A percentile compares a stretch with the other conserved stretches of the same genome.
These are phyloP conservation scores for Heteromyza rotundicornis DNA, from an alignment of 2,888 invertebrate genomes.

Conservation along the genomic window DNA sequence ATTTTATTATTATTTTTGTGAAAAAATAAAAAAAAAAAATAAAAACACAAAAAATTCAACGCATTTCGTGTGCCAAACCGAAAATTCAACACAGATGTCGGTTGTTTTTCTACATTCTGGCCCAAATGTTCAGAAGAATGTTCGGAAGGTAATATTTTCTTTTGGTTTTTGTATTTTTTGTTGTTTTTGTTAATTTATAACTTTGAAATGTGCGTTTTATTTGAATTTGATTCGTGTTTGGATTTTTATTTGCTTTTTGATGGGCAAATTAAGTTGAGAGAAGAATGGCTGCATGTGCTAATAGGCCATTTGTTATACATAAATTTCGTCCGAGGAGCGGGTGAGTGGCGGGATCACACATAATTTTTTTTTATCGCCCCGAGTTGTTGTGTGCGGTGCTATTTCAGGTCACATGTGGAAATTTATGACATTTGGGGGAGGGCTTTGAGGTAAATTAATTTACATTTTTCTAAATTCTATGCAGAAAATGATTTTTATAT, in stretches of 20 bases:
- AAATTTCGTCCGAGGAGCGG: background rate
- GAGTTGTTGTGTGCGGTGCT: background rate
- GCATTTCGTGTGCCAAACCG: too few relatives aligned
- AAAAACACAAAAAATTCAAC: too few relatives aligned
- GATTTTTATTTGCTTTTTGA: background rate
- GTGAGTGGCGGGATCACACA: background rate
- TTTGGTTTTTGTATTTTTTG: background rate
- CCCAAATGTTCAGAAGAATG: too few relatives aligned
- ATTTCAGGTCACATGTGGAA: background rate
- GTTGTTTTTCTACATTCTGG: too few relatives aligned
- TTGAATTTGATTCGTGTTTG: background rate
- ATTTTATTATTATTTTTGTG: too few relatives aligned
- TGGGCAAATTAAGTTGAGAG: background rate
- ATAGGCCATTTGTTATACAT: background rate
- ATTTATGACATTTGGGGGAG: background rate
- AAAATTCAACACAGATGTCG: too few relatives aligned
- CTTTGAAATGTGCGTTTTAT: slow-evolving; percentile 1
- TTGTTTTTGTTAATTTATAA: background rate
- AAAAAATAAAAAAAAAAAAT: too few relatives aligned
- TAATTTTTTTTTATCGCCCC: background rate
- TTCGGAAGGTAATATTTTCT: background rate
- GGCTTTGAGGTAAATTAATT: background rate
- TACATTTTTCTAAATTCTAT: too few relatives aligned
- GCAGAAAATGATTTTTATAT: too few relatives aligned
- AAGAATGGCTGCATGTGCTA: background rate